A percentile compares a stretch with the other conserved stretches of the same genome.
Conservation (phyloP, 1,140 invertebrate species). For the Zaprionus camerounensis region DNA sequence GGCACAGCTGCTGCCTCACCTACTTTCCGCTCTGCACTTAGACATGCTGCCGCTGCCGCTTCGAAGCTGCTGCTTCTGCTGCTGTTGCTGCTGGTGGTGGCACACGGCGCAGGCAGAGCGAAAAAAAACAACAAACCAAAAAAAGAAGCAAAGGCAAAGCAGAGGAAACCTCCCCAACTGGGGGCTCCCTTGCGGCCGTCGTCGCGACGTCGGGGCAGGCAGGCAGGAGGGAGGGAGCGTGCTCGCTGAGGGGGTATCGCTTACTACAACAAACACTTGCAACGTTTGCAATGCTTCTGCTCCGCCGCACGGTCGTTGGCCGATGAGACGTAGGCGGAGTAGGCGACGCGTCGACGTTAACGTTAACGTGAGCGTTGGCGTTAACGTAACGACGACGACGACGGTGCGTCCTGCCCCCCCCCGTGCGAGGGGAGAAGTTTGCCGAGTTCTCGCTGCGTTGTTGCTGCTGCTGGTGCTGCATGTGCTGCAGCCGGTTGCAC, state of each 20-base stretch:
- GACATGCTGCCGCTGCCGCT: slow-evolving; percentile 38
- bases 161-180: slow-evolving; percentile 61
- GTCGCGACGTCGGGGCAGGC: slow-evolving; percentile 19
- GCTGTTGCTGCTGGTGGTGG: slow-evolving; percentile 53
- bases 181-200: slow-evolving; percentile 54
- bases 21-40: slow-evolving; percentile 77
- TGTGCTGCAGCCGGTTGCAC: slow-evolving; percentile 45
- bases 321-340: slow-evolving; percentile 10
- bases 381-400: slow-evolving; percentile 38
- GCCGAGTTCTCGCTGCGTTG: slow-evolving; percentile 47
- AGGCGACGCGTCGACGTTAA: slow-evolving; percentile 26
- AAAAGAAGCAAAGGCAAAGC: slow-evolving; percentile 34
- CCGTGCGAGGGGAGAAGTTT: slow-evolving; percentile 55
- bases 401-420: slow-evolving; percentile 56
- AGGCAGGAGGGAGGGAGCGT: too few species aligned
- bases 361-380: slow-evolving; percentile 55
- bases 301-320: slow-evolving; percentile 55
- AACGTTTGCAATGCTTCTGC: slow-evolving; percentile 67
- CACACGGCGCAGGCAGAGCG: slow-evolving; percentile 38
- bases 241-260: slow-evolving; percentile 56
- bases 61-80: slow-evolving; percentile 6
- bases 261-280: slow-evolving; percentile 79
- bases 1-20: slow-evolving; percentile 62
- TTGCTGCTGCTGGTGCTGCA: neutral
- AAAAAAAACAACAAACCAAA: slow-evolving; percentile 34